Evolutionary conservation across 2,797 vertebrate genomes (phyloP), one percentile per base, ranked within the genome.

Genomic region (Mareca penelope): DNA sequence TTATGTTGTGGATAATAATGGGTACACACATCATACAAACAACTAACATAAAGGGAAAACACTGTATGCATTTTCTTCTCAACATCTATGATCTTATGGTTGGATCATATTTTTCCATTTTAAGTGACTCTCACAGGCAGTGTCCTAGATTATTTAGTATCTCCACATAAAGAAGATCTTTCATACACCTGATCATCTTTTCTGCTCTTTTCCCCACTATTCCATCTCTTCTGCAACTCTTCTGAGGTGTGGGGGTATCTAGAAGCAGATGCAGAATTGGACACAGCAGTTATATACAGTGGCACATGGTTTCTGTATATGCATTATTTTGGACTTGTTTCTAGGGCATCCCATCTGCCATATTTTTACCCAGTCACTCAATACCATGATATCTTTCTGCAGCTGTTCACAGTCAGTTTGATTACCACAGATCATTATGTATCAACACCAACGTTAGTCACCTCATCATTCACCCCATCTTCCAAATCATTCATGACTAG

Each of bases 401-500:
- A 96, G 77, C 94, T 96, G 95, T 88, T 91, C 93, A 52, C 73
- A 93, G 91, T 95, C 88, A 93, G 46, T 88, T 94, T 77, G 85
- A 96, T 95, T 83, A 88, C 83, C 64, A 73, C 73, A 60, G 42
- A 94, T 94, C 89, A 93, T 59, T 95, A 88, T 93, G 67, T 79
- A 90, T 91, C 88, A 81, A 60, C 73, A 59, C 67, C 59, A 60
- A 8, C 60, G 21, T 70, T 79, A 70, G 85, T 88, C 59, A 88
- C 10, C 13, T 90, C 39, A 15, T 70, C 79, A 42, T 56, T 93
- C 70, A 94, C 61, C 83, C 80, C 86, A 64, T 91, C 71, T 90
- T 91, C 42, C 48, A 72, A 80, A 86, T 77, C 26, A n/a, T 44
- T 80, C 12, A 7, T 53, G 63, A 90, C 56, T 67, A 56, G 23